Percentiles rank a stretch among this genome's conserved stretches.
phyloP scores from a whole-genome alignment of 2,797 vertebrate species.

The Eulemur rubriventer region DNA sequence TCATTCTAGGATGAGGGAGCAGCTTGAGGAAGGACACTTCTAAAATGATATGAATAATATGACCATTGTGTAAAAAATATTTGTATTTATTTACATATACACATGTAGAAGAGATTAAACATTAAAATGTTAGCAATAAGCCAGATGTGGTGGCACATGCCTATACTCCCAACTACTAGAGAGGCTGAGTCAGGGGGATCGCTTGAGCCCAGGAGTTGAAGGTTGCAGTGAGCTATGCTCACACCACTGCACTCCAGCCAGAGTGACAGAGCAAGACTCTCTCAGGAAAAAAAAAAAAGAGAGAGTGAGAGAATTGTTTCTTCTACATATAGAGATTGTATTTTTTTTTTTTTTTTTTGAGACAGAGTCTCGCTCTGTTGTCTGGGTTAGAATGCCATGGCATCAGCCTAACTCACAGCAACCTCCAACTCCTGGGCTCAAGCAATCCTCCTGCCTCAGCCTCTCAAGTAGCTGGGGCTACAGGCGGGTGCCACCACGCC shows the following conservation, averaged over 20 bases:
- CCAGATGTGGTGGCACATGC: not conserved
- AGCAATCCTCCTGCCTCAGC: too few species aligned
- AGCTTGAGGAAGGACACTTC: not conserved
- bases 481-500: too few species aligned
- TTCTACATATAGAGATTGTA: not conserved
- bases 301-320: not conserved
- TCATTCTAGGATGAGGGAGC: not conserved
- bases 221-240: too few species aligned
- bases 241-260: not conserved
- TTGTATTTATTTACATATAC: not conserved
- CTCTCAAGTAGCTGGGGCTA: too few species aligned
- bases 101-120: not conserved
- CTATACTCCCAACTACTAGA: not conserved
- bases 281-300: not conserved
- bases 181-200: not conserved
- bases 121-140: not conserved
- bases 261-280: not conserved
- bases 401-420: too few species aligned
- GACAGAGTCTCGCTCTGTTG: too few species aligned
- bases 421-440: too few species aligned
- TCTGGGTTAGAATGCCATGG: too few species aligned
- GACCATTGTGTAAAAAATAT: not conserved
- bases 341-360: not conserved
- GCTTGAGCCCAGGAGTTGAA: not conserved
- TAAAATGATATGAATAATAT: not conserved